Evolutionary conservation across 37 sponge, comb jelly and placozoan species (phyloP).

Genomic region (Haliclona indistincta): DNA sequence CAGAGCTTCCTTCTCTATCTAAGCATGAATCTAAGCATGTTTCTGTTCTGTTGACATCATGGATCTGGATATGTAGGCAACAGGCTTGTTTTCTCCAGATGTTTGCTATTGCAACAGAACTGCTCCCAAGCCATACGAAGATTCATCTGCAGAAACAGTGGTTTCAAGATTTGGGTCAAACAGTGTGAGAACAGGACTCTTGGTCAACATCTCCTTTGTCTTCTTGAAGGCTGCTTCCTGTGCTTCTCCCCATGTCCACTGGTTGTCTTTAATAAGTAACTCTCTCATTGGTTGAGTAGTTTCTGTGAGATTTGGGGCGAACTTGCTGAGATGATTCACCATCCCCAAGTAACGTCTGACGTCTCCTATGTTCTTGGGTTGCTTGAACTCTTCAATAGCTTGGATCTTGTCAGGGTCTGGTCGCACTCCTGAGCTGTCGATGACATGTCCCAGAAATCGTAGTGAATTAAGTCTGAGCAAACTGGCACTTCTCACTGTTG

Average conservation of each 20-base stretch:
- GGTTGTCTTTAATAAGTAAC: constrained; percentile 14
- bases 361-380: too few relatives aligned
- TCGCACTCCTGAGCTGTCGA: too few relatives aligned
- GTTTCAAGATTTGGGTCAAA: constrained; percentile 33
- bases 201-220: constrained; percentile 11
- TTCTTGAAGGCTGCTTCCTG: constrained; percentile 32
- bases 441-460: too few relatives aligned
- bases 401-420: constrained; percentile 22
- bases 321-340: too few relatives aligned
- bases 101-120: constrained; percentile 13
- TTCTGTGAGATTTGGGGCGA: too few relatives aligned
- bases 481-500: constrained; percentile 34
- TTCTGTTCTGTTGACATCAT: constrained; percentile 20
- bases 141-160: constrained; percentile 20
- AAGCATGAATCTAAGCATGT: too few relatives aligned
- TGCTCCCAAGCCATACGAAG: constrained; percentile 23
- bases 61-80: constrained; percentile 32
- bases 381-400: constrained; percentile 29
- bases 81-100: constrained; percentile 7
- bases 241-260: constrained; percentile 26
- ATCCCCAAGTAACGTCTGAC: constrained; percentile 40
- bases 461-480: constrained; percentile 12
- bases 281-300: constrained; percentile 25
- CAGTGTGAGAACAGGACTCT: constrained; percentile 21
- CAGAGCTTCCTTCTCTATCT: constrained; percentile 51